Percentiles rank a stretch among this genome's conserved stretches.
These are phyloP conservation scores for Eupithecia subumbrata DNA, from an alignment of 2,888 invertebrate genomes.

Conservation along the genomic window DNA sequence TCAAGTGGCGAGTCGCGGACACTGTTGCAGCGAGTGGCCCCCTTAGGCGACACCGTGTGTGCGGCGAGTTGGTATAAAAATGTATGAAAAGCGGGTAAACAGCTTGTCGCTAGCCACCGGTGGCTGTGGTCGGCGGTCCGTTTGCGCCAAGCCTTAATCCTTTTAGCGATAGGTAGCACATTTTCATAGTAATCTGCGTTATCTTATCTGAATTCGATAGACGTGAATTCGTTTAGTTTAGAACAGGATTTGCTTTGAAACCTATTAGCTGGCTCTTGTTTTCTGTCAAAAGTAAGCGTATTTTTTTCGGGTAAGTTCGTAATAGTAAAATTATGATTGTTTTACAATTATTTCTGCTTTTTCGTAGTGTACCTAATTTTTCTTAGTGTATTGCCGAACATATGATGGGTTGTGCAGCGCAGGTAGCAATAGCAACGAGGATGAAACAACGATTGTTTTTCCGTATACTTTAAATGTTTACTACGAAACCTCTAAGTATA, in stretches of 20 bases:
- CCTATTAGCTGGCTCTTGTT: background rate
- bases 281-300: background rate
- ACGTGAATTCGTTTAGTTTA: background rate
- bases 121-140: too few relatives aligned
- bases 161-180: background rate
- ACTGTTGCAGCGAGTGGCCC: too few relatives aligned
- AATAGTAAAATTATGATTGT: background rate
- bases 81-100: too few relatives aligned
- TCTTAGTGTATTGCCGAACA: background rate
- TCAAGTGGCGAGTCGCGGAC: too few relatives aligned
- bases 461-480: background rate
- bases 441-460: background rate
- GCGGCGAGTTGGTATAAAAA: too few relatives aligned
- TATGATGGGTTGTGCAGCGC: background rate
- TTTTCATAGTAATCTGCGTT: background rate
- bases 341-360: background rate
- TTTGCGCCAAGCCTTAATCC: background rate
- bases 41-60: too few relatives aligned
- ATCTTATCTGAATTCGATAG: background rate
- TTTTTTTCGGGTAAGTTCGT: background rate
- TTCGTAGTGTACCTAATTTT: background rate
- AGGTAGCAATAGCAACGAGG: background rate
- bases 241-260: constrained; percentile 3
- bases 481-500: background rate
- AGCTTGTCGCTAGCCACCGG: too few relatives aligned